A percentile compares a stretch with the other conserved stretches of the same genome.
Evolutionary conservation across 1,140 invertebrate genomes (phyloP).

Genomic region (Heterodera carotae): DNA sequence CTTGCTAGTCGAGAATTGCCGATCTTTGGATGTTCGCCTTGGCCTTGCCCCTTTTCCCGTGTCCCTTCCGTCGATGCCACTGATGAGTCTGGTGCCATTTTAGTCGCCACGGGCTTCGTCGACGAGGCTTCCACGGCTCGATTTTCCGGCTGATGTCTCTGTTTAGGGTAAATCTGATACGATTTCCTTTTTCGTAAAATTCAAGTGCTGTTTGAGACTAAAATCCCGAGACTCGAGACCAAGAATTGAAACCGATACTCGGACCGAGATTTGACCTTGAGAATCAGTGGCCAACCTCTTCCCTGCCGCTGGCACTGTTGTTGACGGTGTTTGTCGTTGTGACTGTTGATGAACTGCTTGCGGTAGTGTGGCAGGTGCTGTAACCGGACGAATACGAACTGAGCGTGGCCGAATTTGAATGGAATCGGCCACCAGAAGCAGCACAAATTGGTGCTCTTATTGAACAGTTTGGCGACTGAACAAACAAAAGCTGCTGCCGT

Average conservation of each 20-base stretch:
- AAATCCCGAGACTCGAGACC: too few species aligned
- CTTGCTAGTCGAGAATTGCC: not conserved
- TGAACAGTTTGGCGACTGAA: conserved; percentile 6
- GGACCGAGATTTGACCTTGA: too few species aligned
- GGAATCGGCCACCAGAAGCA: not conserved
- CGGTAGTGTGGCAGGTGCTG: not conserved
- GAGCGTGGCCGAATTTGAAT: not conserved
- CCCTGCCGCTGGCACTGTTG: not conserved
- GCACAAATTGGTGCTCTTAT: not conserved
- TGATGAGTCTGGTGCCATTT: conserved; percentile 36
- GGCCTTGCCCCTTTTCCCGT: not conserved
- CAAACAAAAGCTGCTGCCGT: conserved; percentile 1
- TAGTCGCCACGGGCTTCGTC: not conserved
- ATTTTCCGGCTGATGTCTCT: too few species aligned
- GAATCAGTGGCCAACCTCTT: too few species aligned
- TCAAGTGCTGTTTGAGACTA: too few species aligned
- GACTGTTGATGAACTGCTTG: not conserved
- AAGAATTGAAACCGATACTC: too few species aligned
- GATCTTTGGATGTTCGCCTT: not conserved
- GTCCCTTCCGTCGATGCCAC: not conserved
- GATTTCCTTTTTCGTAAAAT: too few species aligned
- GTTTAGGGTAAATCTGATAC: too few species aligned
- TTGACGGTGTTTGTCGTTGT: not conserved
- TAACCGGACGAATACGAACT: conserved; percentile 3
- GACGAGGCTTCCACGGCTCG: not conserved